A percentile compares a stretch with the other conserved stretches of the same genome.
Evolutionary conservation across 2,113 vertebrate genomes (phyloP).

Genomic region (Vimba vimba): DNA sequence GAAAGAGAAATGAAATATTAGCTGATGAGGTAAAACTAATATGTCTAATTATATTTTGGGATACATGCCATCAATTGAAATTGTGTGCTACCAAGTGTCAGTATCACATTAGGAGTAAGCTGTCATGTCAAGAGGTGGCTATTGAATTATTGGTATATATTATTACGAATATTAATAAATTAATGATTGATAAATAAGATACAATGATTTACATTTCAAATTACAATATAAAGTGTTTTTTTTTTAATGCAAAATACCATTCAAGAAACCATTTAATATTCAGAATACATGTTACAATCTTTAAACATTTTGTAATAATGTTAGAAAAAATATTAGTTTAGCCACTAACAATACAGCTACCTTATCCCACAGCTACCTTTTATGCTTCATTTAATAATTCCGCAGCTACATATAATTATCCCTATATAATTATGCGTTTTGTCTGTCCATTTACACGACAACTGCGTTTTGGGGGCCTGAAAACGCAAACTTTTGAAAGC

Average conservation of each 20-base stretch:
- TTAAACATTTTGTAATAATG: background rate
- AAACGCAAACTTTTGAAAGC: too few relatives aligned
- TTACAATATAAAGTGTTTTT: background rate
- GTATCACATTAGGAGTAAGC: background rate
- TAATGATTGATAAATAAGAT: background rate
- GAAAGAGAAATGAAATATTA: background rate
- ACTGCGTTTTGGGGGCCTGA: too few relatives aligned
- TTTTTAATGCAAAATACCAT: background rate
- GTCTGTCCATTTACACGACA: too few relatives aligned
- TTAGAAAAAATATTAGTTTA: background rate
- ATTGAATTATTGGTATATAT: background rate
- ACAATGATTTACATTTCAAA: background rate
- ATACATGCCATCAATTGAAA: background rate
- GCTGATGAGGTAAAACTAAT: conserved; percentile 11
- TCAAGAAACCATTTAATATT: background rate
- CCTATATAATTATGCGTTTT: too few relatives aligned
- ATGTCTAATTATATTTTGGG: conserved; percentile 1
- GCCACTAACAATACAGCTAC: background rate
- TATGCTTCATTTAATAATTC: background rate
- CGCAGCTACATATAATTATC: background rate
- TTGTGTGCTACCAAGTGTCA: background rate
- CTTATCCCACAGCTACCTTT: background rate
- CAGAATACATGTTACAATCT: background rate
- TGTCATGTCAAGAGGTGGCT: background rate
- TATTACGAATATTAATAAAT: background rate